These are phyloP conservation scores for Caenorhabditis parvicauda DNA, from an alignment of 2,888 invertebrate species.

Conservation along the genomic window DNA sequence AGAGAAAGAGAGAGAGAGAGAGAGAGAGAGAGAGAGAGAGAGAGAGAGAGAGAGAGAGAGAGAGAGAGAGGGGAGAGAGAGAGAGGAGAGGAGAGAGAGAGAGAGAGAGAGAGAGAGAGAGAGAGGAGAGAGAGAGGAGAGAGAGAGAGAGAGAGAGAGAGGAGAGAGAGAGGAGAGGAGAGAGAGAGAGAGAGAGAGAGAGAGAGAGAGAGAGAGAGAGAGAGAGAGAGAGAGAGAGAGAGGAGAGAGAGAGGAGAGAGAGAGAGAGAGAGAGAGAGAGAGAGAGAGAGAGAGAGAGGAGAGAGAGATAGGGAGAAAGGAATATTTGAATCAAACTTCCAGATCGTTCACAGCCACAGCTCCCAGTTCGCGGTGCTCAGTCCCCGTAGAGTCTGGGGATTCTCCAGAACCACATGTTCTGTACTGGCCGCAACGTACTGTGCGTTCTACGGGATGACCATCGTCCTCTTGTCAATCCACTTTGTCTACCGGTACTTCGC, in stretches of 20 bases:
- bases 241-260: background rate
- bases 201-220: background rate
- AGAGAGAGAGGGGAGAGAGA: conserved; percentile 9
- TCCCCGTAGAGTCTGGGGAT: too few species aligned
- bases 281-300: conserved; percentile 1
- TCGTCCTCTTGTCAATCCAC: conserved; percentile 15
- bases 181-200: background rate
- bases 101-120: background rate
- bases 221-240: background rate
- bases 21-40: background rate
- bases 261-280: conserved; percentile 2
- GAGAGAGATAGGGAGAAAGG: conserved; percentile 1
- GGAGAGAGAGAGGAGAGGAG: background rate
- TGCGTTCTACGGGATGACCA: conserved; percentile 11
- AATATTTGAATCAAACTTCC: background rate
- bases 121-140: conserved; percentile 2
- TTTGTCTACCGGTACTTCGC: conserved; percentile 19
- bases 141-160: background rate
- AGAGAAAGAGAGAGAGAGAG: conserved; percentile 6
- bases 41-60: conserved; percentile 7
- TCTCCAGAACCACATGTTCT: too few species aligned
- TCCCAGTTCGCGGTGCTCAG: background rate
- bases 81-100: conserved; percentile 5
- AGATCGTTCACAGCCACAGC: background rate
- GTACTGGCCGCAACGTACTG: too few species aligned